Percentiles rank a stretch among this genome's conserved stretches.
These are phyloP conservation scores for Poecilia gillii DNA, from an alignment of 2,797 vertebrate species.

Conservation along the genomic window DNA sequence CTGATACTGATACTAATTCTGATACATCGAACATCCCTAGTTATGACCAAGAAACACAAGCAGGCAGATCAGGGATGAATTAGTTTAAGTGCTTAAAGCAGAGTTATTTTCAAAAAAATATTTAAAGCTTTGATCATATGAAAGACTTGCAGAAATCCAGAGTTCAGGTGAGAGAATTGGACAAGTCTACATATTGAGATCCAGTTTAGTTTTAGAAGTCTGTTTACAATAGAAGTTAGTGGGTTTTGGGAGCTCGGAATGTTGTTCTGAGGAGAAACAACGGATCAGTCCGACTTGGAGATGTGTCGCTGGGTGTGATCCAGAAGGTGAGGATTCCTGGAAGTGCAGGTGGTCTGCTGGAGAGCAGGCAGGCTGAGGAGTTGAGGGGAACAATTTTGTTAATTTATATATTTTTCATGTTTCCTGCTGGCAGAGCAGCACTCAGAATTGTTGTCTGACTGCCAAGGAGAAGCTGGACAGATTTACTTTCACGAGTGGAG, in stretches of 20 bases:
- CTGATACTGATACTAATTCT: too few species aligned
- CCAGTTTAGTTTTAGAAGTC: too few species aligned
- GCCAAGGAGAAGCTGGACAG: neutral
- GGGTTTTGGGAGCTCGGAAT: neutral
- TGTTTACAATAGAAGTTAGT: too few species aligned
- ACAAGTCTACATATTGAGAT: neutral
- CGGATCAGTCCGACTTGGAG: neutral
- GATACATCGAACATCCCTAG: too few species aligned
- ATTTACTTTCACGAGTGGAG: neutral
- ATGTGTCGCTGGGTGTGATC: neutral
- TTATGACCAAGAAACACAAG: neutral
- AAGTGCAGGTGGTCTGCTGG: neutral
- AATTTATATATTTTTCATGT: neutral
- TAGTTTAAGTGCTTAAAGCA: neutral
- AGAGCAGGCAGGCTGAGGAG: neutral
- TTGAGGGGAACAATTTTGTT: neutral
- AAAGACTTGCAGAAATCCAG: neutral
- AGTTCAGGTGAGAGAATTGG: neutral
- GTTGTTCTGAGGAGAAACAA: neutral
- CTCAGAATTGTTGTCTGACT: neutral
- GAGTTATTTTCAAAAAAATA: neutral
- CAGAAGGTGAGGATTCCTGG: neutral
- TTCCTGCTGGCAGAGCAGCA: neutral
- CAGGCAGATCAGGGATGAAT: neutral
- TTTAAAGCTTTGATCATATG: neutral